phyloP scores from a whole-genome alignment of 2,888 invertebrate genomes.

The Eupithecia tripunctaria region DNA sequence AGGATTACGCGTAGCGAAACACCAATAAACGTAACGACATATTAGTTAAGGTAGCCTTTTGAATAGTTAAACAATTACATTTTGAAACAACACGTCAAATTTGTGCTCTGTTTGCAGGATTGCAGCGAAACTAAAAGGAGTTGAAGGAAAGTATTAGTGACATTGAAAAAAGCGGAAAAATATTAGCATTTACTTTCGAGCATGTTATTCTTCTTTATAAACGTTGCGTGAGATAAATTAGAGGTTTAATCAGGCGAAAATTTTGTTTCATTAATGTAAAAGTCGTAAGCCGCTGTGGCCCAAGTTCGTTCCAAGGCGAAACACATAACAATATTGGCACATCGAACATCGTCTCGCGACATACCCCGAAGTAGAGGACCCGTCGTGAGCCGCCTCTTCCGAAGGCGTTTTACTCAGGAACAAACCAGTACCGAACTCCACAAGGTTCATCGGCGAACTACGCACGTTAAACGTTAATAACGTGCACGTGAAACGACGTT shows the following conservation, averaged over 20 bases:
- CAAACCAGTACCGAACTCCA: constrained; percentile 97
- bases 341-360: constrained; percentile 66
- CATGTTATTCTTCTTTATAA: background rate
- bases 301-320: constrained; percentile 56
- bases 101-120: too few species aligned
- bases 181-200: background rate
- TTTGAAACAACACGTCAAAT: too few species aligned
- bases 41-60: too few species aligned
- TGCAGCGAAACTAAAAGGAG: too few species aligned
- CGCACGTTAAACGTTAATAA: constrained; percentile 21
- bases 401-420: constrained; percentile 96
- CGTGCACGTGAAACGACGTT: constrained; percentile 19
- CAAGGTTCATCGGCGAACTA: constrained; percentile 97
- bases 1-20: constrained; percentile 1
- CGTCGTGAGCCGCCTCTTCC: constrained; percentile 92
- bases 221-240: background rate
- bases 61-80: too few species aligned
- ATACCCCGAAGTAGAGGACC: constrained; percentile 86
- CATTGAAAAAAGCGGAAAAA: background rate
- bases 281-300: constrained; percentile 53
- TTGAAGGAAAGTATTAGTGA: background rate
- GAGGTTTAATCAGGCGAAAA: background rate
- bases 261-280: background rate
- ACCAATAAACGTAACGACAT: too few species aligned
- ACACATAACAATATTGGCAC: constrained; percentile 72